Evolutionary conservation across 2,113 vertebrate species (phyloP).

Genomic region (Anolis carolinensis): DNA sequence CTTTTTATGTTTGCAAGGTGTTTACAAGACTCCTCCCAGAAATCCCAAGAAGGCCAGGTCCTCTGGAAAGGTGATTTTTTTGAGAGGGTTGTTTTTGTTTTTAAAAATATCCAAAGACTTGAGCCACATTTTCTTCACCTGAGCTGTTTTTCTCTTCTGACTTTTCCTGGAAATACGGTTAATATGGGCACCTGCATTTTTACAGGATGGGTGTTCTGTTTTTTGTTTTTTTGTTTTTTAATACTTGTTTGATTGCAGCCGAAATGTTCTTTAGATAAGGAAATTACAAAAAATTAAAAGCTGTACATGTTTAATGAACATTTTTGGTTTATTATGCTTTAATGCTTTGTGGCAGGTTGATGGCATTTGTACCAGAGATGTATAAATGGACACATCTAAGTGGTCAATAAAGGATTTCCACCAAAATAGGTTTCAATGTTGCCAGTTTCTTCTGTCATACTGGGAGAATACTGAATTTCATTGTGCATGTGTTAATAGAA

Average conservation of each 20-base stretch:
- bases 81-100: slow-evolving; percentile 2
- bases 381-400: slow-evolving; percentile 80
- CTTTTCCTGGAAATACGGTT: slow-evolving; percentile 53
- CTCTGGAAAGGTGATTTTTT: slow-evolving; percentile 44
- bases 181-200: slow-evolving; percentile 63
- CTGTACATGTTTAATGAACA: slow-evolving; percentile 69
- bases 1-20: slow-evolving; percentile 59
- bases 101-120: slow-evolving; percentile 70
- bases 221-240: slow-evolving; percentile 50
- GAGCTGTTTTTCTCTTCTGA: slow-evolving; percentile 51
- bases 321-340: slow-evolving; percentile 75
- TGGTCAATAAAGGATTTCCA: slow-evolving; percentile 82
- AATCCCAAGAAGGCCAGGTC: slow-evolving; percentile 58
- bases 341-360: slow-evolving; percentile 76
- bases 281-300: slow-evolving; percentile 61
- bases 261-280: slow-evolving; percentile 55
- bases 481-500: slow-evolving; percentile 1
- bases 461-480: slow-evolving; percentile 28
- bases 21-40: slow-evolving; percentile 66
- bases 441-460: slow-evolving; percentile 54
- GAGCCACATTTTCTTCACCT: slow-evolving; percentile 66
- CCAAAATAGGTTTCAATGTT: slow-evolving; percentile 68
- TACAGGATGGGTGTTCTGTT: slow-evolving; percentile 56
- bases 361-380: slow-evolving; percentile 81
- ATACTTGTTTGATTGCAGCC: slow-evolving; percentile 57